Conservation (phyloP, 2,888 invertebrate genomes). For the Yponomeuta evonymella region DNA sequence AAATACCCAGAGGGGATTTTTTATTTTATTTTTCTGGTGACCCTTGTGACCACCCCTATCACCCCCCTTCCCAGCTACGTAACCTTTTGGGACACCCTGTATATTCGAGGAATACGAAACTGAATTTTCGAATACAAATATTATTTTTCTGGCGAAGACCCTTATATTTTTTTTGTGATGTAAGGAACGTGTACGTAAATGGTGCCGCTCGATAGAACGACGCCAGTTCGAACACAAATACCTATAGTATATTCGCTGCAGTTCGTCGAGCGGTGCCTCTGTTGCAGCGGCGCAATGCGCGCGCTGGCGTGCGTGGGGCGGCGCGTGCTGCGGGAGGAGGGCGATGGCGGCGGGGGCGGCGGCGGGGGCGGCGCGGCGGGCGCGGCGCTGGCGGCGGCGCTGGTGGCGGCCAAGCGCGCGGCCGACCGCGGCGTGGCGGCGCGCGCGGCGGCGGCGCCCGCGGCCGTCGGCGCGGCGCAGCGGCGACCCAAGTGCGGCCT, state of each 20-base stretch:
- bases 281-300: constrained; percentile 91
- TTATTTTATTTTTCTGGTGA: no score
- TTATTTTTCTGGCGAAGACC: no score
- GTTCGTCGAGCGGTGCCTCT: constrained; percentile 25
- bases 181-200: no score
- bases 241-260: not conserved
- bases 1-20: no score
- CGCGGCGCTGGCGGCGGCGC: constrained; percentile 27
- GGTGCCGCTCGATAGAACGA: no score
- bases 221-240: no score
- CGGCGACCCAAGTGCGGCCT: constrained; percentile 92
- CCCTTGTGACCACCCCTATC: no score
- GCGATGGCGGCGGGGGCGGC: constrained; percentile 47
- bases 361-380: constrained; percentile 45
- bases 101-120: no score
- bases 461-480: constrained; percentile 81
- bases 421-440: constrained; percentile 94
- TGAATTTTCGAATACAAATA: no score
- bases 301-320: constrained; percentile 93
- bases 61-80: no score
- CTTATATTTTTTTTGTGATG: no score
- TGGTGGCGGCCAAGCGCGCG: constrained; percentile 65
- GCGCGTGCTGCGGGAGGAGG: constrained; percentile 90
- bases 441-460: constrained; percentile 87
- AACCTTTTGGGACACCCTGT: no score